phyloP scores from a whole-genome alignment of 1,140 invertebrate species.

The Akabosia matsudoensis region DNA sequence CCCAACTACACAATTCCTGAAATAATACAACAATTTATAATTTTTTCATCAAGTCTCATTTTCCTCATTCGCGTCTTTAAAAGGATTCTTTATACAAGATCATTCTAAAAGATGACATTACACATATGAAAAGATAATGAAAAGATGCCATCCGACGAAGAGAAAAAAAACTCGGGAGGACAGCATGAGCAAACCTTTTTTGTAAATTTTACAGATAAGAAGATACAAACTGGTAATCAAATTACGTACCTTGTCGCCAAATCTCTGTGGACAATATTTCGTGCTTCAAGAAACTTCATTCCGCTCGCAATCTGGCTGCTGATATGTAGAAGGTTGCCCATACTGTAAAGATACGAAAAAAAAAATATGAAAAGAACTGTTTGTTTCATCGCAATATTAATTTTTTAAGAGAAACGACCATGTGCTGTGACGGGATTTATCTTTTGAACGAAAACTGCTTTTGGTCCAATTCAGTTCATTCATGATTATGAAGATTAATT shows the following conservation, averaged over 20 bases:
- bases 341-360: constrained; percentile 55
- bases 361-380: neutral
- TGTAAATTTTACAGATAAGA: neutral
- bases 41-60: neutral
- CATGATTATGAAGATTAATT: neutral
- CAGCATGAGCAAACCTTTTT: neutral
- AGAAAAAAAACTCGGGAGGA: too few relatives aligned
- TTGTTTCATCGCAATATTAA: neutral
- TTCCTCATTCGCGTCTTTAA: neutral
- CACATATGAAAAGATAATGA: too few relatives aligned
- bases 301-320: constrained; percentile 78
- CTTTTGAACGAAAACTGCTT: neutral
- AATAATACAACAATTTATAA: constrained; percentile 47
- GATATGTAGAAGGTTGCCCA: constrained; percentile 73
- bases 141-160: too few relatives aligned
- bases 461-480: neutral
- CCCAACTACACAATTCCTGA: constrained; percentile 78
- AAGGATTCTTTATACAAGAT: neutral
- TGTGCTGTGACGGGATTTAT: too few relatives aligned
- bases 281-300: constrained; percentile 77
- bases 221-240: too few relatives aligned
- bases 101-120: too few relatives aligned
- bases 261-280: constrained; percentile 76
- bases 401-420: neutral
- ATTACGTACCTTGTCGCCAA: constrained; percentile 65